Evolutionary conservation across 2,888 invertebrate genomes (phyloP).

Genomic region (Bembecia ichneumoniformis): DNA sequence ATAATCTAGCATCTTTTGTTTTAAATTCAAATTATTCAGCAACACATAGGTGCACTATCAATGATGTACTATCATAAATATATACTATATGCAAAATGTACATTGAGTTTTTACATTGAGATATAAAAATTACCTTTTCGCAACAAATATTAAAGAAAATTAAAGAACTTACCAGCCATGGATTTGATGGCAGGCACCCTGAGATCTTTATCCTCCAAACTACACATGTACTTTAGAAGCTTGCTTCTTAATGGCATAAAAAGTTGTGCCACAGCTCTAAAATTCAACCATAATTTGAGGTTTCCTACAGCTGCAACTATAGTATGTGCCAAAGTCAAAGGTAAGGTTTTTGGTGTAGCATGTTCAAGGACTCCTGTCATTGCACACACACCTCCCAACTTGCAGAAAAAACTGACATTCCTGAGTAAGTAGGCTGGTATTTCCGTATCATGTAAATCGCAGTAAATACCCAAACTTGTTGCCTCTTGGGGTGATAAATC

Average conservation of each 20-base stretch:
- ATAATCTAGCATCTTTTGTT: no score
- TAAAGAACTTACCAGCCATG: conserved; percentile 81
- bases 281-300: conserved; percentile 94
- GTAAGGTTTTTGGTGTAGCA: conserved; percentile 80
- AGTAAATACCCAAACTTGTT: conserved; percentile 82
- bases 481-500: conserved; percentile 89
- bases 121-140: no score
- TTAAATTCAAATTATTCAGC: no score
- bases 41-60: no score
- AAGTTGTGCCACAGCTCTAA: conserved; percentile 88
- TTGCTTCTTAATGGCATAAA: conserved; percentile 90
- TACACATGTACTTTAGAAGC: conserved; percentile 94
- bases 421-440: conserved; percentile 90
- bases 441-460: conserved; percentile 94
- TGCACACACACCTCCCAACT: conserved; percentile 88
- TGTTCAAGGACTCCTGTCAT: conserved; percentile 90
- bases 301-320: conserved; percentile 94
- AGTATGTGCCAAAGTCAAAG: conserved; percentile 91
- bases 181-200: conserved; percentile 90
- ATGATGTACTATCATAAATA: no score
- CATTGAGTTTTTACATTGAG: no score
- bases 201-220: conserved; percentile 91
- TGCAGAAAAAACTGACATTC: conserved; percentile 95
- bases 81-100: no score
- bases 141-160: no score